These are phyloP conservation scores for Melikaiella ostensackeni DNA, from an alignment of 2,888 invertebrate species.

Conservation along the genomic window DNA sequence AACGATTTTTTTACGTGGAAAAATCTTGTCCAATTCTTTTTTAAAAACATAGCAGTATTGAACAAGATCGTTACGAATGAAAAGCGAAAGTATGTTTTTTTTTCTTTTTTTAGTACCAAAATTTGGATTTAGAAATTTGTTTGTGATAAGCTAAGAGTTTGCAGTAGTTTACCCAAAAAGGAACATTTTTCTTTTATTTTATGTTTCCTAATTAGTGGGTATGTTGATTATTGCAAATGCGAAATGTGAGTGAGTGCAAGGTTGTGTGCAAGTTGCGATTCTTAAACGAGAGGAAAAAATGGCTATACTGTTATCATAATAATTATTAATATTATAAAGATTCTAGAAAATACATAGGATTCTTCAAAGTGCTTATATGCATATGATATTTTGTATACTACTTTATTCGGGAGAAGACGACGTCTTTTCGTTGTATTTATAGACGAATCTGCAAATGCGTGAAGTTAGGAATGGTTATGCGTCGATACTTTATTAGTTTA, in stretches of 20 bases:
- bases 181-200: neutral
- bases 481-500: conserved; percentile 37
- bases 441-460: conserved; percentile 31
- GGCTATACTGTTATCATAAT: conserved; percentile 13
- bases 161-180: conserved; percentile 2
- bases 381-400: conserved; percentile 32
- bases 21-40: neutral
- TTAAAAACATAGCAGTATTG: neutral
- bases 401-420: conserved; percentile 11
- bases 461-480: conserved; percentile 9
- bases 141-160: conserved; percentile 27
- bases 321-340: conserved; percentile 16
- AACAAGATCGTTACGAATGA: conserved; percentile 7
- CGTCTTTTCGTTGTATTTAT: conserved; percentile 33
- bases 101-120: neutral
- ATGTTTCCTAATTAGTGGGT: neutral
- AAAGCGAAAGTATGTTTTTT: conserved; percentile 1
- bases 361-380: conserved; percentile 24
- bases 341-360: conserved; percentile 27
- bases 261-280: conserved; percentile 7
- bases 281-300: neutral
- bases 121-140: neutral
- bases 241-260: conserved; percentile 1
- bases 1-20: neutral
- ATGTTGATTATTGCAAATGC: neutral